Evolutionary conservation across 2,888 invertebrate species (phyloP).

Genomic region (Phortica okadai): DNA sequence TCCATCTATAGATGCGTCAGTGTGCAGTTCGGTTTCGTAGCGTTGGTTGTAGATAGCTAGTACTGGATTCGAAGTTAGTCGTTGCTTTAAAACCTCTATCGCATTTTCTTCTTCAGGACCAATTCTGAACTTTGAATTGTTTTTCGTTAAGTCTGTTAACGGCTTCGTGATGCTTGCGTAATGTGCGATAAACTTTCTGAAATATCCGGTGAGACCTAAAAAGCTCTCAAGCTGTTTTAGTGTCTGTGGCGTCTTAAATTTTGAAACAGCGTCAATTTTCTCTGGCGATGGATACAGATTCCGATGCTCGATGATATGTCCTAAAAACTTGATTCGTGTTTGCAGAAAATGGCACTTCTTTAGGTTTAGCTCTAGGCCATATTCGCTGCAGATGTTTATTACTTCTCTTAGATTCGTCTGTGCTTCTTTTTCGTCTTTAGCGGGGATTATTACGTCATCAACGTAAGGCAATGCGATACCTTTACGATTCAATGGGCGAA

Average conservation of each 20-base stretch:
- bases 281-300: slow-evolving; percentile 15
- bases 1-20: slow-evolving; percentile 59
- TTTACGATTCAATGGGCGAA: slow-evolving; percentile 39
- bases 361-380: slow-evolving; percentile 45
- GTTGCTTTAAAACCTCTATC: background rate
- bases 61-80: background rate
- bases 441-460: slow-evolving; percentile 49
- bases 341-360: slow-evolving; percentile 32
- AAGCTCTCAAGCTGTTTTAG: slow-evolving; percentile 20
- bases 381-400: slow-evolving; percentile 33
- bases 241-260: slow-evolving; percentile 13
- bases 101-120: background rate
- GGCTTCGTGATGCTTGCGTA: slow-evolving; percentile 22
- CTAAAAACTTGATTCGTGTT: background rate
- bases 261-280: slow-evolving; percentile 22
- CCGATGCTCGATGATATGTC: too few relatives aligned
- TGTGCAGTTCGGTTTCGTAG: slow-evolving; percentile 53
- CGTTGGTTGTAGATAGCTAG: background rate
- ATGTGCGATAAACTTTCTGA: slow-evolving; percentile 25
- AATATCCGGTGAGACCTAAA: slow-evolving; percentile 21
- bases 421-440: slow-evolving; percentile 41
- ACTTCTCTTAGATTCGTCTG: slow-evolving; percentile 39
- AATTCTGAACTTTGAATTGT: slow-evolving; percentile 13
- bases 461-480: slow-evolving; percentile 44
- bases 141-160: slow-evolving; percentile 7